These are phyloP conservation scores for Calidris pygmaea DNA, from an alignment of 2,113 vertebrate species.

Conservation along the genomic window DNA sequence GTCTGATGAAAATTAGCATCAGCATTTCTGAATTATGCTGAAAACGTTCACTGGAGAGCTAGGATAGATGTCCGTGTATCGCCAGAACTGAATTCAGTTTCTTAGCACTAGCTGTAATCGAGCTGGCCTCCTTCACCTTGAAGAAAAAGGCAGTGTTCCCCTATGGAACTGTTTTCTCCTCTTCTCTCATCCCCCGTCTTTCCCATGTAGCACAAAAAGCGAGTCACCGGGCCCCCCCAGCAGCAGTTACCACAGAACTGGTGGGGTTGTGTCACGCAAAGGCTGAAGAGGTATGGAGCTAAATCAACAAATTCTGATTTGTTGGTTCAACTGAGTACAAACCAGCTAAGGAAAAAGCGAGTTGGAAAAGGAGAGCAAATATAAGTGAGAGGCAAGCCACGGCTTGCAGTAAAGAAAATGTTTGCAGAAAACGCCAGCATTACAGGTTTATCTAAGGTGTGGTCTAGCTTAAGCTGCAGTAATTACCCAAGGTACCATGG, in stretches of 20 bases:
- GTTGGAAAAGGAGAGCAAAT: conserved; percentile 76
- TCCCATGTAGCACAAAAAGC: conserved; percentile 35
- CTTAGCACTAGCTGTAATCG: not conserved
- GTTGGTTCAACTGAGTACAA: conserved; percentile 78
- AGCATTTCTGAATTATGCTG: not conserved
- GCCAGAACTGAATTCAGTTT: not conserved
- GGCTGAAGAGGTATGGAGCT: conserved; percentile 62
- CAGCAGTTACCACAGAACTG: conserved; percentile 30
- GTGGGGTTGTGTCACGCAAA: conserved; percentile 64
- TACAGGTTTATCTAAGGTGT: conserved; percentile 98
- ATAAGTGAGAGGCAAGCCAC: conserved; percentile 83
- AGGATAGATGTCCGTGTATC: not conserved
- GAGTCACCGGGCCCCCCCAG: not conserved
- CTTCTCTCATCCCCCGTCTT: not conserved
- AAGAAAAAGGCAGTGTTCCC: conserved; percentile 21
- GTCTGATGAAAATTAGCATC: not conserved
- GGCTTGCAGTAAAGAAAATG: conserved; percentile 88
- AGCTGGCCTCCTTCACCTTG: not conserved
- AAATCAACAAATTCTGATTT: conserved; percentile 79
- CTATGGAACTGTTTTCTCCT: conserved; percentile 4
- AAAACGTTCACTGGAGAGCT: not conserved
- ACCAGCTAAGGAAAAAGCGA: conserved; percentile 75
- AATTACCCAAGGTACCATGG: conserved; percentile 85
- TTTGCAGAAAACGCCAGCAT: conserved; percentile 89
- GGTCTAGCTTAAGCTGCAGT: conserved; percentile 87